Evolutionary conservation across 2,797 vertebrate genomes (phyloP).

Genomic region (Peromyscus nudipes): DNA sequence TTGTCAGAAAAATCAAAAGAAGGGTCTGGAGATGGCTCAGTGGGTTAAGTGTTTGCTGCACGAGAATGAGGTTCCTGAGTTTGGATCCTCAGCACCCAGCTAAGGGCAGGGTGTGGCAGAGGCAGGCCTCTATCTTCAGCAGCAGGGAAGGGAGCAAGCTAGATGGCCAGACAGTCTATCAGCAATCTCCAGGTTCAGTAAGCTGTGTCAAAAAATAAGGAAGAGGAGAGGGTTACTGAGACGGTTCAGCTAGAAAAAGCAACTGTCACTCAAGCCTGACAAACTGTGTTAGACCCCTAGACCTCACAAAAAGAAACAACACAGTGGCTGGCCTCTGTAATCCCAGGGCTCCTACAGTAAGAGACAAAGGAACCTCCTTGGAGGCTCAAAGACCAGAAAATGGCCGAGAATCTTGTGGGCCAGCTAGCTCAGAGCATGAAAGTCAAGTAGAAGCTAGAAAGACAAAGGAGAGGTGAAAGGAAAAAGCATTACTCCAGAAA

Average conservation of each 20-base stretch:
- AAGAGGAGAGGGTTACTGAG: not conserved
- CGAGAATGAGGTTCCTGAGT: not conserved
- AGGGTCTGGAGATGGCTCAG: not conserved
- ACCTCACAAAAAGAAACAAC: not conserved
- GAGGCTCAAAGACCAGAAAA: not conserved
- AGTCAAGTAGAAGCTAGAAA: not conserved
- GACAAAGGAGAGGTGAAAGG: not conserved
- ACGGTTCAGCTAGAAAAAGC: not conserved
- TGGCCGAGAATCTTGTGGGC: not conserved
- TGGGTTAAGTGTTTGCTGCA: not conserved
- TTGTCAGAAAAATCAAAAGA: not conserved
- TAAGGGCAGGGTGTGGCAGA: not conserved
- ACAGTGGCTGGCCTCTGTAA: not conserved
- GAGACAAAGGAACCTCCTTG: not conserved
- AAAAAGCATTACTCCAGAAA: not conserved
- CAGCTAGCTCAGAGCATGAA: not conserved
- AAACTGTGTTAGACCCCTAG: not conserved
- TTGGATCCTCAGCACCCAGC: not conserved
- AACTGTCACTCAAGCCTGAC: not conserved
- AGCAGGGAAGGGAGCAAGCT: not conserved
- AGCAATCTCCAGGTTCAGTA: not conserved
- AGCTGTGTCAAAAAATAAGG: not conserved
- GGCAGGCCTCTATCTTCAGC: not conserved
- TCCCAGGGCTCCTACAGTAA: not conserved
- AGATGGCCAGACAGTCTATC: not conserved